phyloP scores from a whole-genome alignment of 2,113 vertebrate genomes.

The Rissa tridactyla region DNA sequence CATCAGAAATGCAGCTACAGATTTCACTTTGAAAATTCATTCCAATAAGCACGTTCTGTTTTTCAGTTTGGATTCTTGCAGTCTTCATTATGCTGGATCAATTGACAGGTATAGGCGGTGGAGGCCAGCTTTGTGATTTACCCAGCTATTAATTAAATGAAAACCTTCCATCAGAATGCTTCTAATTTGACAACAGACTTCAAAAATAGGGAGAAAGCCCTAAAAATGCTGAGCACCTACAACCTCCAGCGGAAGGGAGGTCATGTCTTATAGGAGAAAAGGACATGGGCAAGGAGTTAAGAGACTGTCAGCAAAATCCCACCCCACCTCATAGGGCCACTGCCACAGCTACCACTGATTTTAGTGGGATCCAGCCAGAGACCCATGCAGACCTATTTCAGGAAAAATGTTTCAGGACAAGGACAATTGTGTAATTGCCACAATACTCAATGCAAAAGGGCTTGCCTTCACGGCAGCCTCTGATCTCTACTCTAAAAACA shows the following conservation, averaged over 20 bases:
- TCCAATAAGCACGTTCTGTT: not conserved
- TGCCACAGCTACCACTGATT: not conserved
- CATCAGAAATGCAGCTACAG: not conserved
- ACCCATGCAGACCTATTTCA: not conserved
- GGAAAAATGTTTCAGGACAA: constrained; percentile 5
- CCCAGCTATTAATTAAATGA: not conserved
- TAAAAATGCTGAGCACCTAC: not conserved
- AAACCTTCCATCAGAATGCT: not conserved
- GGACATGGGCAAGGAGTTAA: not conserved
- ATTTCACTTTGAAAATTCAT: not conserved
- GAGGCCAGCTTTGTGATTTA: not conserved
- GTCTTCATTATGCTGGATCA: not conserved
- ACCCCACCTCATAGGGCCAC: too few relatives aligned
- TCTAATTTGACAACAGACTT: not conserved
- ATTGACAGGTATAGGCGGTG: not conserved
- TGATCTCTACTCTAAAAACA: constrained; percentile 33
- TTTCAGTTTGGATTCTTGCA: not conserved
- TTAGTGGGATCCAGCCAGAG: not conserved
- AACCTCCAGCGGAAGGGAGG: not conserved
- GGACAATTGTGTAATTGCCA: constrained; percentile 22
- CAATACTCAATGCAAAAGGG: not conserved
- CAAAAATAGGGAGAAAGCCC: not conserved
- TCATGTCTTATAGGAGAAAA: not conserved
- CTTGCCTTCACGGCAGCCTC: constrained; percentile 7
- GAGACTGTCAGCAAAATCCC: not conserved